A percentile compares a stretch with the other conserved stretches of the same genome.
These are phyloP conservation scores for Julus scandinavius DNA, from an alignment of 2,888 invertebrate species.

Conservation along the genomic window DNA sequence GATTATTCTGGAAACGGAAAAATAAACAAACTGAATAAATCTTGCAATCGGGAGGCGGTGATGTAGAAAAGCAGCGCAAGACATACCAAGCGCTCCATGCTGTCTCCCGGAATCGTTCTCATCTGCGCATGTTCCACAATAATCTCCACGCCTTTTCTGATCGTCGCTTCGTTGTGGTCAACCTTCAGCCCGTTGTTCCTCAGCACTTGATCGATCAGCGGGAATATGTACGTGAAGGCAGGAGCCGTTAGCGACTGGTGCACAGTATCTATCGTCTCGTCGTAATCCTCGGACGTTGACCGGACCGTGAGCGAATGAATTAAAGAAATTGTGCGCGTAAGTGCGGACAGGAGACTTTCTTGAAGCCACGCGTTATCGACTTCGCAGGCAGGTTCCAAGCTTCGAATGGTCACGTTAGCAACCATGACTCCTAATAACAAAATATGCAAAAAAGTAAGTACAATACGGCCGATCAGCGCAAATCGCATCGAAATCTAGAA, in stretches of 20 bases:
- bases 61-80: too few species aligned
- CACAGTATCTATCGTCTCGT: not conserved
- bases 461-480: not conserved
- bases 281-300: not conserved
- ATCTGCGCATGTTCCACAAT: conserved; percentile 76
- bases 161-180: conserved; percentile 60
- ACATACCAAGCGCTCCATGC: conserved; percentile 64
- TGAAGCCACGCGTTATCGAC: conserved; percentile 81
- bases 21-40: not conserved
- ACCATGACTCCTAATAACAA: conserved; percentile 70
- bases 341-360: conserved; percentile 73
- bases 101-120: conserved; percentile 69
- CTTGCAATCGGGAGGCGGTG: not conserved
- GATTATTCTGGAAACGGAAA: conserved; percentile 71
- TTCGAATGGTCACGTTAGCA: conserved; percentile 78
- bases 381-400: conserved; percentile 83
- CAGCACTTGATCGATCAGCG: conserved; percentile 72
- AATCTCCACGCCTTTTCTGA: conserved; percentile 64
- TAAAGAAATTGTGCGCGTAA: conserved; percentile 74
- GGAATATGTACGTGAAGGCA: conserved; percentile 85
- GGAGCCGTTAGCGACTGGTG: conserved; percentile 70
- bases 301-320: conserved; percentile 70
- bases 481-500: not conserved
- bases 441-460: not conserved
- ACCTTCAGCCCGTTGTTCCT: conserved; percentile 54